phyloP scores from a whole-genome alignment of 1,140 invertebrate species.

The Drosophila kikkawai region DNA sequence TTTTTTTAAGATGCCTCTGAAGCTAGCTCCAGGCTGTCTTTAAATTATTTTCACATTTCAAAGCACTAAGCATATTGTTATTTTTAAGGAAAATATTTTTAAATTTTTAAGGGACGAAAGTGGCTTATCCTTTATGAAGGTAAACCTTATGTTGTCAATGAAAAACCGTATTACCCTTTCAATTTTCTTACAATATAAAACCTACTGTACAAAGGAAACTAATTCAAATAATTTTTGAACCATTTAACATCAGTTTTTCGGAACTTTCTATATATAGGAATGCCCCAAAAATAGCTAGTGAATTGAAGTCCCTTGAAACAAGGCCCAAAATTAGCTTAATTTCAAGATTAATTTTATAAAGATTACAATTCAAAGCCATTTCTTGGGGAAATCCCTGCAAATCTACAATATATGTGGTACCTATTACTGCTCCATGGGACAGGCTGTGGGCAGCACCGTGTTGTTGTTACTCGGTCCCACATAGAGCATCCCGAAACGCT shows the following conservation, averaged over 20 bases:
- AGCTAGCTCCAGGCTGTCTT: too few species aligned
- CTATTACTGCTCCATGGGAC: constrained; percentile 78
- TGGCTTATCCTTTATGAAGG: background rate
- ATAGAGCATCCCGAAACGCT: constrained; percentile 71
- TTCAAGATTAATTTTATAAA: background rate
- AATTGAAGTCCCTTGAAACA: background rate
- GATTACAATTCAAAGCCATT: background rate
- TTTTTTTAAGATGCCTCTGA: too few species aligned
- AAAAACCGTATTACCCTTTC: constrained; percentile 23
- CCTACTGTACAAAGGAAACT: constrained; percentile 21
- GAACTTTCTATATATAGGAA: background rate
- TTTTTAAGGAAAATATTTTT: background rate
- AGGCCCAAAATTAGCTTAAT: background rate
- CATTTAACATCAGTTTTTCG: constrained; percentile 12
- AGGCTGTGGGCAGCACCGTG: constrained; percentile 53
- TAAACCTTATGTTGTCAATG: background rate
- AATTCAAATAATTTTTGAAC: constrained; percentile 20
- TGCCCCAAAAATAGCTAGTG: background rate
- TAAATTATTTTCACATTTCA: too few species aligned
- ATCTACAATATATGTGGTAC: constrained; percentile 6
- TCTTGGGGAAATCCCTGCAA: background rate
- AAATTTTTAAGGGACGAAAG: background rate
- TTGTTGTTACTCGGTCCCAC: constrained; percentile 64
- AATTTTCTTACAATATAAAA: constrained; percentile 10
- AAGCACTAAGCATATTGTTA: background rate